Base-by-base conservation (phyloP, 1,140 invertebrate species). In the Trachymyrmex cornetzi region DNA sequence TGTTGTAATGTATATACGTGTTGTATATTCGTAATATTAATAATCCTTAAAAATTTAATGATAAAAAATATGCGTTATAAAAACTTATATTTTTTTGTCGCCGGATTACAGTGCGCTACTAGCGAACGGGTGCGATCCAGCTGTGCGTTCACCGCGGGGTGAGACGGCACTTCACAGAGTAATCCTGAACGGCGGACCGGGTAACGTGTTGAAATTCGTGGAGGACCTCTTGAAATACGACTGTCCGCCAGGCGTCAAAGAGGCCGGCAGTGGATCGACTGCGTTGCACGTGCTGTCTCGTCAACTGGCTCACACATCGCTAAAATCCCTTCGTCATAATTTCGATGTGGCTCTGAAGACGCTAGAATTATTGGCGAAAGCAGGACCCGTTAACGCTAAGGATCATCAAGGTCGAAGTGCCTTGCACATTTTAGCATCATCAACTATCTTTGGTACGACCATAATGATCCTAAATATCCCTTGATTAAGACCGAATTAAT, bases 101-200 rank as follows among this genome's bases (percentile, higher is more conserved):
- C 5, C 19, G 44, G 0, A 34, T 80, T 53, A 38, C 12, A 95
- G 95, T 48, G 75, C 89, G 7, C 71, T 95, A n/a, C 88, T 94
- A 24, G 88, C 94, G 38, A 93, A 91, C 48, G 94, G 94, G n/a
- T 95, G 95, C 50, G 93, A 95, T 81, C 93, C 94, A 81, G 93
- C 93, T 71, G 92, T 92, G 11, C 92, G 95, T 82, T 95, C 94
- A 6, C 93, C 94, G 9, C 90, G 94, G 34, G 95, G 95, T 2
- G 95, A 95, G 89, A 95, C 94, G 2, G 95, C 95, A 0, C 90
- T 95, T 14, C 95, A 95, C 82, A 90, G 94, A 50, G 93, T 92
- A n/a, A 94, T 95, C 30, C 80, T 93, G 34, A 94, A 93, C 59
- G 92, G 93, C 34, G 91, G 93, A 1, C 92, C 92, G 38, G 89